Conservation (phyloP, 2,888 invertebrate genomes). For the Andrena minutula region DNA sequence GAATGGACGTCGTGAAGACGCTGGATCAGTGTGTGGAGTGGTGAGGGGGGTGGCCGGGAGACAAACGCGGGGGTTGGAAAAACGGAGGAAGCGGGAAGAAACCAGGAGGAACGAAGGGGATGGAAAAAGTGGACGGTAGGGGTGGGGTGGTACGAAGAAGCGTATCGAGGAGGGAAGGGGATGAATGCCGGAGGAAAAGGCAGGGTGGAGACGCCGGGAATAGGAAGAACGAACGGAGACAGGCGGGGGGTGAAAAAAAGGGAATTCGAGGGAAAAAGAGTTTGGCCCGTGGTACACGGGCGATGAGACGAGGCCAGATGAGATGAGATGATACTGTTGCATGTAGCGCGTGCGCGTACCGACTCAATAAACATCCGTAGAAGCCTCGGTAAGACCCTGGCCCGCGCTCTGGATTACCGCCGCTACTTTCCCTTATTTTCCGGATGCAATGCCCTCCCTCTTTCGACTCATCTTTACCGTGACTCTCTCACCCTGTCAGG, state of each 20-base stretch:
- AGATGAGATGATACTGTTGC: constrained; percentile 76
- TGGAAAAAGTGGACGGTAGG: constrained; percentile 41
- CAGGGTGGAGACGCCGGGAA: background rate
- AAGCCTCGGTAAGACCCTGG: constrained; percentile 81
- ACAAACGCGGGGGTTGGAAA: constrained; percentile 24
- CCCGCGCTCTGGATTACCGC: constrained; percentile 83
- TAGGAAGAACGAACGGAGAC: constrained; percentile 11
- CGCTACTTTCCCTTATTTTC: constrained; percentile 81
- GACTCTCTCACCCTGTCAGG: constrained; percentile 47
- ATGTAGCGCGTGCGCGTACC: constrained; percentile 80
- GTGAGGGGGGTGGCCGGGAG: constrained; percentile 5
- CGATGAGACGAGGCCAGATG: constrained; percentile 75
- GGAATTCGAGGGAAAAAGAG: constrained; percentile 27
- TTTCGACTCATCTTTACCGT: constrained; percentile 61
- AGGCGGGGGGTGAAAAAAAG: constrained; percentile 8
- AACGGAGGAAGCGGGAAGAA: constrained; percentile 6
- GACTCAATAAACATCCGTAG: constrained; percentile 84
- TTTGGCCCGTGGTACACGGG: constrained; percentile 60
- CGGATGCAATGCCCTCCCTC: constrained; percentile 70
- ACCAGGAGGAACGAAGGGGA: constrained; percentile 5
- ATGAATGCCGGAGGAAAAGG: constrained; percentile 1
- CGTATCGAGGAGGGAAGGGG: background rate
- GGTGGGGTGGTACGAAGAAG: constrained; percentile 14
- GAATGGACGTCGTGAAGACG: constrained; percentile 70
- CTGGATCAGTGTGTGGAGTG: constrained; percentile 57